Base-by-base conservation (phyloP, 2,888 invertebrate species). In the Oxytorus armatus region DNA sequence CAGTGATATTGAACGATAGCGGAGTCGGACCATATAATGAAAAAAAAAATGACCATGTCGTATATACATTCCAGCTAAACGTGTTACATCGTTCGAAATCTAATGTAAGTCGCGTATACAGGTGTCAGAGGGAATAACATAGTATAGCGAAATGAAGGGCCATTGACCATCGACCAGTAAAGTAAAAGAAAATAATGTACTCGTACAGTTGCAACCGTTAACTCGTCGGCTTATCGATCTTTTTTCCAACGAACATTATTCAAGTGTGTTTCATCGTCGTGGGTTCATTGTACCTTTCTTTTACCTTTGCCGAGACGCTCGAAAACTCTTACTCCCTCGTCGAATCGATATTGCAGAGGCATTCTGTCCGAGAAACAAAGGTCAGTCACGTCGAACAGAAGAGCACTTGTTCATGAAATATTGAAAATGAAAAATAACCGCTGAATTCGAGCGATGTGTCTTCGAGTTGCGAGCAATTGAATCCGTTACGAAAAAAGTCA, bases 251-350 rank as follows among this genome's bases (percentile, higher is more conserved):
- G 53, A 68, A 36, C 69, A 68, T 69, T 44, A 18, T 55, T 77
- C 63, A 73, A 77, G 77, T 51, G 63, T 80, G 68, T 69, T 77
- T 57, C 55, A 73, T 63, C 53, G 65, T 21, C 49, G 55, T 55
- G 77, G 63, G 80, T 80, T 80, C 80, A 80, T 77, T 69, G 80
- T 77, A 73, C 74, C 53, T n/a, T n/a, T n/a, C 73, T 51, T 73
- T 44, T 36, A 69, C 68, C 33, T 74, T 77, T 63, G 36, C 63
- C 33, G 47, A 80, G 80, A n/a, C 73, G 33, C 73, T 51, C 68
- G 59, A 77, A 74, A 80, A 76, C 73, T 73, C 73, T 80, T 65
- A 65, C 79, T 70, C 68, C 36, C 47, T 76, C 25, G 55, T 73
- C n/a, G 21, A 72, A 70, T 81, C 81, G 79, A 81, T 81, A 72